A percentile compares a stretch with the other conserved stretches of the same genome.
These are phyloP conservation scores for Aromia moschata DNA, from an alignment of 2,888 invertebrate genomes.

Conservation along the genomic window DNA sequence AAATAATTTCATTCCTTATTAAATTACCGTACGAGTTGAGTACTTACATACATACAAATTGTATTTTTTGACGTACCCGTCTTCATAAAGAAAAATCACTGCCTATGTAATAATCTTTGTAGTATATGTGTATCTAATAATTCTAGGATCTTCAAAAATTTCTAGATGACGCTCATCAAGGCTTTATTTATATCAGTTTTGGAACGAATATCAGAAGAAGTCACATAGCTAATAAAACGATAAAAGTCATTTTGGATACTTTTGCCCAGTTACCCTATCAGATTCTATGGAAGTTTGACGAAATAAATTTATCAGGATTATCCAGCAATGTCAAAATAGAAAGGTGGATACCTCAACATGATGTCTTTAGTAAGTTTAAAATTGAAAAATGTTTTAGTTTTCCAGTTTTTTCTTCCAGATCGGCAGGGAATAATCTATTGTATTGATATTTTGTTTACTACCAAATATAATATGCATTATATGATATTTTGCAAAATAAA, in stretches of 20 bases:
- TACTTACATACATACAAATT: no score
- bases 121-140: neutral
- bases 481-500: no score
- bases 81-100: no score
- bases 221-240: slow-evolving; percentile 31
- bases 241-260: slow-evolving; percentile 26
- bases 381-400: no score
- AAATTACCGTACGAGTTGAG: no score
- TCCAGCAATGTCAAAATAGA: slow-evolving; percentile 57
- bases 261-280: slow-evolving; percentile 32
- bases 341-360: slow-evolving; percentile 61
- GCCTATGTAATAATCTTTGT: no score
- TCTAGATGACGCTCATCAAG: slow-evolving; percentile 36
- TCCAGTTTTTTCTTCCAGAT: no score
- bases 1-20: no score
- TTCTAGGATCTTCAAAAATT: slow-evolving; percentile 39
- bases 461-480: no score
- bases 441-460: no score
- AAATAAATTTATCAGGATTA: slow-evolving; percentile 42
- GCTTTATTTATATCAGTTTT: slow-evolving; percentile 45
- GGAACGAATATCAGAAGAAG: slow-evolving; percentile 40
- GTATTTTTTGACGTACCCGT: no score
- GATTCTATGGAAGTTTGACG: slow-evolving; percentile 61
- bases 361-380: slow-evolving; percentile 54
- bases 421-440: no score